Conservation (phyloP, 2,113 vertebrate genomes). For the Nothocercus nigrocapillus region DNA sequence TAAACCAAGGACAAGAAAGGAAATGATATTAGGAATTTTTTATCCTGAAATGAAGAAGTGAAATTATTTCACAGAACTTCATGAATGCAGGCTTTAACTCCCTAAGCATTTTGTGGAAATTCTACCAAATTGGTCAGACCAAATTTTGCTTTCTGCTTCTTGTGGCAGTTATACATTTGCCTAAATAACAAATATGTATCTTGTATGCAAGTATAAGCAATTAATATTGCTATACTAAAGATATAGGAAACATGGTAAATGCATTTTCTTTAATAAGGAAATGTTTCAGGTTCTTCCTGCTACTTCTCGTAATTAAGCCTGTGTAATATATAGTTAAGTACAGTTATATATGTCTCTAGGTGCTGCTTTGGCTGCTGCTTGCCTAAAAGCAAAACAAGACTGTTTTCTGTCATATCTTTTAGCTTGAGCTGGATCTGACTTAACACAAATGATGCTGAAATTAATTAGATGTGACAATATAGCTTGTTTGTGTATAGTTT, state of each 20-base stretch:
- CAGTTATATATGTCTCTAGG: constrained; percentile 10
- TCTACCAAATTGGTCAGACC: neutral
- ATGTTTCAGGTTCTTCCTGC: constrained; percentile 42
- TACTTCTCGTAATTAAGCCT: constrained; percentile 46
- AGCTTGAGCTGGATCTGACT: neutral
- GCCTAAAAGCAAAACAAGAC: constrained; percentile 29
- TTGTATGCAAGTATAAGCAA: neutral
- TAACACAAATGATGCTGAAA: constrained; percentile 6
- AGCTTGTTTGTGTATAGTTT: neutral
- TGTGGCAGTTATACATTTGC: neutral
- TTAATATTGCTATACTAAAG: constrained; percentile 13
- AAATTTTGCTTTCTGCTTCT: neutral
- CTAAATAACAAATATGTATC: neutral
- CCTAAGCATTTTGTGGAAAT: neutral
- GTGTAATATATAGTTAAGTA: constrained; percentile 37
- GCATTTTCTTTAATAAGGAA: constrained; percentile 18
- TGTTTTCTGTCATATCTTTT: neutral
- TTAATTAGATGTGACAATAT: constrained; percentile 45
- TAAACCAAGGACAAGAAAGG: neutral
- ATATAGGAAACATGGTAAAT: constrained; percentile 5
- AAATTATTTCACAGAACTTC: neutral
- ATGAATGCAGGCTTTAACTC: neutral
- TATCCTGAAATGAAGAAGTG: neutral
- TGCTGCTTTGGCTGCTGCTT: constrained; percentile 10
- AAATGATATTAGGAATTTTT: neutral